Conservation (phyloP, 2,113 vertebrate species). For the Hemiprocne comata region DNA sequence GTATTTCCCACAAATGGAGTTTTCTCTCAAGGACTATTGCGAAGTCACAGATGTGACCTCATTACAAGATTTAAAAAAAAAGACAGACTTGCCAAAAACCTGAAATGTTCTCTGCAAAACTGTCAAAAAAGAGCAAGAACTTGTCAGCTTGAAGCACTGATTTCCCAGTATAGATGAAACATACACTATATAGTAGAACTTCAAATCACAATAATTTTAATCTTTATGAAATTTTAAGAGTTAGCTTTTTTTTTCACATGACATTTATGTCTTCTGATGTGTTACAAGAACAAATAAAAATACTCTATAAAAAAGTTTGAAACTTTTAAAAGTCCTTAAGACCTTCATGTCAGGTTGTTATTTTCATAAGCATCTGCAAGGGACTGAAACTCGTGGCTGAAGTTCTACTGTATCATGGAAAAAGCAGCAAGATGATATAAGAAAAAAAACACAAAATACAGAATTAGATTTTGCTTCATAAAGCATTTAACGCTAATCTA, state of each 20-base stretch:
- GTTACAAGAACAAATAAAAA: background rate
- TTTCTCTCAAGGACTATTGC: background rate
- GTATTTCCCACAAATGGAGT: background rate
- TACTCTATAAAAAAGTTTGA: background rate
- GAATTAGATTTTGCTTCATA: slow-evolving; percentile 56
- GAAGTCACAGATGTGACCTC: background rate
- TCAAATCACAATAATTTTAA: slow-evolving; percentile 21
- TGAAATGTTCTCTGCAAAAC: background rate
- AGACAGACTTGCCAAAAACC: background rate
- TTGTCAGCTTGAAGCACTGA: background rate
- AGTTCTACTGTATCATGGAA: slow-evolving; percentile 30
- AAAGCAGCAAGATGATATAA: background rate
- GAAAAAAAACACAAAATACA: background rate
- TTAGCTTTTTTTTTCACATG: background rate
- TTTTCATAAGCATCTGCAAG: background rate
- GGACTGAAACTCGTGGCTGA: slow-evolving; percentile 15
- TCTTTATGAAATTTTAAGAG: background rate
- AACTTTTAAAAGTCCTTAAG: background rate
- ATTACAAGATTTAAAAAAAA: background rate
- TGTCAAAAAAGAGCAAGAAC: background rate
- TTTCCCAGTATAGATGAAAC: background rate
- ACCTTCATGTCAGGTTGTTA: background rate
- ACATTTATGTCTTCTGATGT: background rate
- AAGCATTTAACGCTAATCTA: slow-evolving; percentile 61
- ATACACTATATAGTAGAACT: background rate